Base-by-base conservation (phyloP, 2,888 invertebrate genomes). In the Caenorhabditis sinica region DNA sequence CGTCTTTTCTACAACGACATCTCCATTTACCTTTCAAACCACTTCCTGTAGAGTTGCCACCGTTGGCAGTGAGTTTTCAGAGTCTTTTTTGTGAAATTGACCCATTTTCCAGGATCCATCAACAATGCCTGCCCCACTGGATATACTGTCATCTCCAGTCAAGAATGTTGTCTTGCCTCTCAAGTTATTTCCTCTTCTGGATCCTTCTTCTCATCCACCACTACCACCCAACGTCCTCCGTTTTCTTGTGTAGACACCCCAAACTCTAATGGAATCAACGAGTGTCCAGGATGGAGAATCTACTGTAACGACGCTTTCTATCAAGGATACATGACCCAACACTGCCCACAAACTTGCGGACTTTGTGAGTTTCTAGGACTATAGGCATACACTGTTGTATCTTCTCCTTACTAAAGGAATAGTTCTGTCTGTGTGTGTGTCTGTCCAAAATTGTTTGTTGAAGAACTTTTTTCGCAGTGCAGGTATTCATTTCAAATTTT, bases 271-370 rank as follows among this genome's bases (percentile, higher is more conserved):
- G 40, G 40, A 40, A 23, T 36, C 61, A 61, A 61, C 33, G 36
- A 36, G 20, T 61, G 61, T 40, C 40, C 61, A 40, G 61, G 36
- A 40, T 61, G 36, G 40, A 61, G 40, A 40, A 20, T 6, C 11
- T 61, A 61, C 40, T 61, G 61, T 61, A 40, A 61, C 36, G 33
- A 61, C n/a, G 13, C 2, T 13, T 40, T 61, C 61, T 61, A 61
- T 23, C 40, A 33, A n/a, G 33, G 4, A 2, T 61, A 36, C 36
- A 61, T 61, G 61, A 40, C 40, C 9, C 33, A 40, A 2, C n/a
- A 23, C 23, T 61, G 61, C 23, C 36, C 61, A 36, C 30, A 61
- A 33, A 61, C 61, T 61, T 61, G 61, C 23, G 61, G 61, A 61
- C 20, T 61, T 0, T 61, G 61, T 61, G 13, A 61, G 61, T 61